Evolutionary conservation across 2,797 vertebrate species (phyloP).

Genomic region (Galagoides demidoff): DNA sequence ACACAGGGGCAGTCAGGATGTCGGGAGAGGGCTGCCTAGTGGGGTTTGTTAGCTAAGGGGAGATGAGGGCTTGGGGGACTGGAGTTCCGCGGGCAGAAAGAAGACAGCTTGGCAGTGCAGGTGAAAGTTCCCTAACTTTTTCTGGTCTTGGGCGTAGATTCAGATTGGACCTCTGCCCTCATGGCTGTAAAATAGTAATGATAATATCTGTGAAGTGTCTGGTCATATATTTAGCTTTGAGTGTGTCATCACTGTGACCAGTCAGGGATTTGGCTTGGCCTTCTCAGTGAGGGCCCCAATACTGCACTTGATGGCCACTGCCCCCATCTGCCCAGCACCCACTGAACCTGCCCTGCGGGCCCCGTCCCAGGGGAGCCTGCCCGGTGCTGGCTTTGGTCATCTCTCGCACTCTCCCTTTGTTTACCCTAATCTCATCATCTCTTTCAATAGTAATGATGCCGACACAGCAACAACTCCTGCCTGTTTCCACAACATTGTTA

Average conservation of each 20-base stretch:
- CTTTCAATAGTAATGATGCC: background rate
- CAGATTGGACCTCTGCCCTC: background rate
- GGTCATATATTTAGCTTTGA: background rate
- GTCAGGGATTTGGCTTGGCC: background rate
- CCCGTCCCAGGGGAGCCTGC: accelerated
- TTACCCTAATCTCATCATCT: background rate
- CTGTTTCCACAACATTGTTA: background rate
- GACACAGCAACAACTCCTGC: background rate
- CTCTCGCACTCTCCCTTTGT: background rate
- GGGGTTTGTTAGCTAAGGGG: background rate
- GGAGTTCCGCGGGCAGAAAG: too few species aligned
- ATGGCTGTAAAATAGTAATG: background rate
- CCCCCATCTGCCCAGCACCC: background rate
- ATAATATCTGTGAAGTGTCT: background rate
- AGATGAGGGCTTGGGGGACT: background rate
- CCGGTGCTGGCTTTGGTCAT: accelerated
- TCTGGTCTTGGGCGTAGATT: background rate
- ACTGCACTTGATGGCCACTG: background rate
- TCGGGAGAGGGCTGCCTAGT: background rate
- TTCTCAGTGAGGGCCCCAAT: background rate
- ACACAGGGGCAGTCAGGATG: background rate
- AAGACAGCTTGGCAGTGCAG: background rate
- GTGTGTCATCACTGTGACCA: background rate
- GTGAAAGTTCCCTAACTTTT: background rate
- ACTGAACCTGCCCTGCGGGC: background rate